Evolutionary conservation across 2,888 invertebrate species (phyloP), one percentile per base, ranked within the genome.

Genomic region (Salpingus planirostris): DNA sequence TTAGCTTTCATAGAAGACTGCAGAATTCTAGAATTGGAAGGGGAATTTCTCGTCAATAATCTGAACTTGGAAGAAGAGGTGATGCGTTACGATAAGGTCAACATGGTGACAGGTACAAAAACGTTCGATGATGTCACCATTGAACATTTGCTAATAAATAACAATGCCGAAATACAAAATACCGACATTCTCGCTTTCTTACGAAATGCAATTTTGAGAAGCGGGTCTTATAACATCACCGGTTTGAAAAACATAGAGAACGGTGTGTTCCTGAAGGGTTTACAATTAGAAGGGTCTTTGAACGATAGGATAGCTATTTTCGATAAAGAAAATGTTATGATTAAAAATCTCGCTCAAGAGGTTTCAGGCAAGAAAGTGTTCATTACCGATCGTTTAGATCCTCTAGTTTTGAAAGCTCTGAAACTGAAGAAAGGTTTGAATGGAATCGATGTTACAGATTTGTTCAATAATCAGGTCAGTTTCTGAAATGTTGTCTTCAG

Each of bases 21-120:
- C 27, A 18, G 31, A 11, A 44, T 18, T 18, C 18, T 18, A 18
- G 11, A 18, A n/a, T 33, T 34, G 27, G 34, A 58, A 18, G 60
- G 59, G 5, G 43, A 53, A 11, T 63, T 54, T 41, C 51, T 46
- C 3, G 60, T 77, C 11, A 77, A 77, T 47, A 55, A 62, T 37
- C 50, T 71, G 24, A 64, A 71, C 56, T 55, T 76, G 13, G 50
- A 59, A 8, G 59, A 59, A 5, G 76, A 77, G 44, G 57, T 76
- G 11, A 60, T 73, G 41, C 62, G 66, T 24, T 57, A 60, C 27
- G 67, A 69, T 39, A 29, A 49, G 29, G 30, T 43, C 12, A 71
- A 69, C 49, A 47, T 60, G 2, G 52, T 74, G 1, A 67, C 62
- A 1, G 68, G 69, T 2, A 48, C 46, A 2, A 72, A 71, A 56